Evolutionary conservation across 2,113 vertebrate genomes (phyloP).

Genomic region (Gallinago jamesoni): DNA sequence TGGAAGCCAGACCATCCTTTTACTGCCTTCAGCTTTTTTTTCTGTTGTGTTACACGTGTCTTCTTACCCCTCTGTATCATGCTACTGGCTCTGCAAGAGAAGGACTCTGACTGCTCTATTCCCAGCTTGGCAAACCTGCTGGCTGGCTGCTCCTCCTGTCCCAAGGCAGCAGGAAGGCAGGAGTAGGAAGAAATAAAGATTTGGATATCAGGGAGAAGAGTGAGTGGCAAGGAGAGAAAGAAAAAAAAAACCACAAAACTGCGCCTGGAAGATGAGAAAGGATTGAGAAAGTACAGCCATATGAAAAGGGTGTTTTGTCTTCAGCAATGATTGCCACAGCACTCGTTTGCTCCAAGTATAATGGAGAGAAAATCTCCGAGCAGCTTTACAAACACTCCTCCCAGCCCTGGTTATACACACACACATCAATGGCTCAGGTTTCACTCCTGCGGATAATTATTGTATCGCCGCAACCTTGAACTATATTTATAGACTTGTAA

Average conservation of each 20-base stretch:
- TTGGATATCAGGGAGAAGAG: background rate
- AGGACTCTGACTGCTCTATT: background rate
- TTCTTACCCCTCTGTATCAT: background rate
- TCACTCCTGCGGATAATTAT: slow-evolving; percentile 52
- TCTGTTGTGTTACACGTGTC: background rate
- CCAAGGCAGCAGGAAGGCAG: background rate
- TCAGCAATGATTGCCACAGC: background rate
- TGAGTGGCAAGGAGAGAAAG: background rate
- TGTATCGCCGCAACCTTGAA: slow-evolving; percentile 36
- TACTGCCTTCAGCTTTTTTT: background rate
- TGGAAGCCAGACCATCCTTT: background rate
- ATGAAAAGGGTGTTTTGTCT: background rate
- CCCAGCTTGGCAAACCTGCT: background rate
- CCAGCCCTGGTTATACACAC: background rate
- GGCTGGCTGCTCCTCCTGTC: background rate
- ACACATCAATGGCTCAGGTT: slow-evolving; percentile 51
- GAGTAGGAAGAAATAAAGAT: background rate
- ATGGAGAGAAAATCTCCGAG: slow-evolving; percentile 31
- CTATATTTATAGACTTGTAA: slow-evolving; percentile 49
- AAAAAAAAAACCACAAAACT: background rate
- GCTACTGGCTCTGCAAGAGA: background rate
- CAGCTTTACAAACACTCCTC: slow-evolving; percentile 18
- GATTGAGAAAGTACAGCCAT: background rate
- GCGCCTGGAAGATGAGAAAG: background rate
- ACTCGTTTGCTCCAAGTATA: background rate